These are phyloP conservation scores for Melanotaenia duboulayi DNA, from an alignment of 2,113 vertebrate species.

Conservation along the genomic window DNA sequence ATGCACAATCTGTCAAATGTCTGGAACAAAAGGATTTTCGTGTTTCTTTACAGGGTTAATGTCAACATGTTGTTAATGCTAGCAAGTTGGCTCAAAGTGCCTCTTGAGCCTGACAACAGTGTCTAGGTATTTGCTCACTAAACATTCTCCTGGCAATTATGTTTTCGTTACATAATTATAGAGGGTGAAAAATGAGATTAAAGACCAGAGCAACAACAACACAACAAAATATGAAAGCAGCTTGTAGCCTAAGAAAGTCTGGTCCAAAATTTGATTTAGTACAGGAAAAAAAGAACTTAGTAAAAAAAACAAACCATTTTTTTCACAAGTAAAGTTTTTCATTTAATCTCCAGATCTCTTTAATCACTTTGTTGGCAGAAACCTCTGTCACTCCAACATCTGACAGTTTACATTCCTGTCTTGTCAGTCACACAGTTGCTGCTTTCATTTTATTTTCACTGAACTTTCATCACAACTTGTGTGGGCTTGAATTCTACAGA, in stretches of 20 bases:
- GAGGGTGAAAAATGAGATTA: too few relatives aligned
- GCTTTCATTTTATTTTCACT: background rate
- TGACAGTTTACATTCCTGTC: background rate
- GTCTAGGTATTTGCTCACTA: background rate
- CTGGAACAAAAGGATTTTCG: too few relatives aligned
- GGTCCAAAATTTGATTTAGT: background rate
- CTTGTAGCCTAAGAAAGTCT: background rate
- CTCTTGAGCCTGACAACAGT: too few relatives aligned
- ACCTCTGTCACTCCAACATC: fast-evolving
- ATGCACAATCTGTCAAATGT: slow-evolving; percentile 5
- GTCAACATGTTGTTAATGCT: too few relatives aligned
- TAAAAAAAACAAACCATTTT: too few relatives aligned
- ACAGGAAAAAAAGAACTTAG: background rate
- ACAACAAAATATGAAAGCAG: background rate
- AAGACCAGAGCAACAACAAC: background rate
- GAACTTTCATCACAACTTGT: background rate
- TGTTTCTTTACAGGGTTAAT: too few relatives aligned
- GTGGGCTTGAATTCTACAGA: background rate
- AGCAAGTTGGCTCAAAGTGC: background rate
- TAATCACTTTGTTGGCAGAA: background rate
- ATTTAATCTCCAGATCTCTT: too few relatives aligned
- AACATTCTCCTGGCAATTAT: background rate
- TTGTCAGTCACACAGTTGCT: background rate
- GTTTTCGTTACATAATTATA: too few relatives aligned
- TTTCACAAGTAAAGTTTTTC: too few relatives aligned